phyloP scores from a whole-genome alignment of 2,888 invertebrate genomes.

The Dendrolimus houi region DNA sequence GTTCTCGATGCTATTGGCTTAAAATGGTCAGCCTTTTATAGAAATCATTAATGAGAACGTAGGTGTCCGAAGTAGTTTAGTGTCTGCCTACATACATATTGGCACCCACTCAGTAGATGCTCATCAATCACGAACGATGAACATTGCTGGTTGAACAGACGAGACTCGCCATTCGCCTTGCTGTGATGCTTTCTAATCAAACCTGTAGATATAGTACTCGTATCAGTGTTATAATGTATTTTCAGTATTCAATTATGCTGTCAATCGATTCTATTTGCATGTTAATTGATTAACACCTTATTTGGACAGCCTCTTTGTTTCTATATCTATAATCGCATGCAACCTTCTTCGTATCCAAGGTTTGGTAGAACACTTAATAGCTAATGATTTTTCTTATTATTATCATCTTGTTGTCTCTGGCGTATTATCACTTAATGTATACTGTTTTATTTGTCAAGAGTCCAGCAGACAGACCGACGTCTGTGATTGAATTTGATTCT shows the following conservation, averaged over 20 bases:
- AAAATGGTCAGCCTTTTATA: conserved; percentile 30
- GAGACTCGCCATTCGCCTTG: conserved; percentile 25
- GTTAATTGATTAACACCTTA: conserved; percentile 22
- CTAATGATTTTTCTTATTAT: conserved; percentile 10
- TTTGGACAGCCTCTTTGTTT: conserved; percentile 15
- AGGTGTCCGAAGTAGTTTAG: conserved; percentile 50
- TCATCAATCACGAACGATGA: conserved; percentile 57
- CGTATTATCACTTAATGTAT: not conserved
- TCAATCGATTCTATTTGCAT: conserved; percentile 21
- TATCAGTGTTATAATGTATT: conserved; percentile 11
- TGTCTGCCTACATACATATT: conserved; percentile 42
- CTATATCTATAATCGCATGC: conserved; percentile 15
- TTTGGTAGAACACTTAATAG: conserved; percentile 16
- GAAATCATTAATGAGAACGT: conserved; percentile 40
- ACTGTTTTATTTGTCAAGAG: too few relatives aligned
- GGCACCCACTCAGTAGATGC: conserved; percentile 52
- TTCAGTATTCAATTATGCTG: conserved; percentile 18
- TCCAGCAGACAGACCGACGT: too few relatives aligned
- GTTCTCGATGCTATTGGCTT: conserved; percentile 8
- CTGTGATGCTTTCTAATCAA: conserved; percentile 44
- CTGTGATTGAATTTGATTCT: too few relatives aligned
- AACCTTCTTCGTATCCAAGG: conserved; percentile 19
- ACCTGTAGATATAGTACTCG: conserved; percentile 27
- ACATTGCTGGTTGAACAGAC: conserved; percentile 41
- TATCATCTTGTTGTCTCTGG: conserved; percentile 1